These are phyloP conservation scores for Physeter macrocephalus DNA, from an alignment of 2,113 vertebrate genomes.

Conservation along the genomic window DNA sequence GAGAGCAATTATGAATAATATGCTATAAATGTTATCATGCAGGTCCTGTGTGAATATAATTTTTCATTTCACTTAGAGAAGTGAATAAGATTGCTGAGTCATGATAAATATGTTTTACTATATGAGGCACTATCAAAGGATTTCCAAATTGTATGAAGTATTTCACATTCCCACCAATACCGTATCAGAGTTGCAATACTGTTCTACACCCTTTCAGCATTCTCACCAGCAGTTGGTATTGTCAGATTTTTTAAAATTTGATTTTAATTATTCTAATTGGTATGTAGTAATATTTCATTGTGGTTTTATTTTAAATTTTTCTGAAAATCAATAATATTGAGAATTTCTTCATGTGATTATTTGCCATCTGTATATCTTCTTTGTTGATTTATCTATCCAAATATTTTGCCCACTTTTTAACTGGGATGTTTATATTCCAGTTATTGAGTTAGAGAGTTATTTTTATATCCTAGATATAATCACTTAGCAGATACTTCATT, in stretches of 20 bases:
- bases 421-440: background rate
- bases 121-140: background rate
- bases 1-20: background rate
- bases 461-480: background rate
- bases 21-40: background rate
- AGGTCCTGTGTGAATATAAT: background rate
- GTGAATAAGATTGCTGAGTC: background rate
- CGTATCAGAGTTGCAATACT: background rate
- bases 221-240: background rate
- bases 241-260: background rate
- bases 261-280: background rate
- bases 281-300: background rate
- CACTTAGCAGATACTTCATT: background rate
- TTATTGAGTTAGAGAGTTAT: background rate
- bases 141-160: background rate
- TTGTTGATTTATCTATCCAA: background rate
- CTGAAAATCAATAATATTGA: background rate
- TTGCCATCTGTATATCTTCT: background rate
- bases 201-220: background rate
- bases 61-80: background rate
- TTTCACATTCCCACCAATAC: background rate
- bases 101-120: background rate
- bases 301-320: background rate
- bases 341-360: background rate
- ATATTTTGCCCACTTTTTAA: background rate